These are phyloP conservation scores for Chloropsis hardwickii DNA, from an alignment of 2,113 vertebrate species.

Conservation along the genomic window DNA sequence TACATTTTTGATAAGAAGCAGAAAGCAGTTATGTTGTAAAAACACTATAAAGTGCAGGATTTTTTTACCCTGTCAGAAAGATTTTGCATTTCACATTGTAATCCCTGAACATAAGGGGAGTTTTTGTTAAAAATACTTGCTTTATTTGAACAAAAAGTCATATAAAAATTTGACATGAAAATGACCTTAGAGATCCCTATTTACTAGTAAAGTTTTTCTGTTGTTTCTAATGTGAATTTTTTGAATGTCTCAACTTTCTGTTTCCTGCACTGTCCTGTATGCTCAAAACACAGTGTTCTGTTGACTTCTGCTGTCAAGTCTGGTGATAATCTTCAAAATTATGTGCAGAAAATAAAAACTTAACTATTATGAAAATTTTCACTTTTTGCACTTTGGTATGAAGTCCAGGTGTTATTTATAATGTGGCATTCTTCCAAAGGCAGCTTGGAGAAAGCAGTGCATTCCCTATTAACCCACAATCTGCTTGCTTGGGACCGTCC, in stretches of 20 bases:
- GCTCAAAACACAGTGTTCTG: not conserved
- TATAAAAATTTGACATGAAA: not conserved
- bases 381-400: not conserved
- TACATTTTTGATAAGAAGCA: not conserved
- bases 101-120: not conserved
- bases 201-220: not conserved
- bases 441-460: not conserved
- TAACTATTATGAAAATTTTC: not conserved
- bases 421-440: not conserved
- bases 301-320: not conserved
- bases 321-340: not conserved
- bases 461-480: not conserved
- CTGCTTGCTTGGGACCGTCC: not conserved
- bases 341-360: not conserved
- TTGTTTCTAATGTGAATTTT: not conserved
- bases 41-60: not conserved
- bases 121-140: not conserved
- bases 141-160: not conserved
- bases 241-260: not conserved
- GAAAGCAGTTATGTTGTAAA: not conserved
- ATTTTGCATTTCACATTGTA: not conserved
- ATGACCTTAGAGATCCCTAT: not conserved
- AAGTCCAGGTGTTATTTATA: slow-evolving; percentile 7
- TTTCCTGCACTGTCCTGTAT: not conserved
- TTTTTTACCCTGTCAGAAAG: not conserved